Evolutionary conservation across 2,113 vertebrate species (phyloP).

Genomic region (Pandion haliaetus): DNA sequence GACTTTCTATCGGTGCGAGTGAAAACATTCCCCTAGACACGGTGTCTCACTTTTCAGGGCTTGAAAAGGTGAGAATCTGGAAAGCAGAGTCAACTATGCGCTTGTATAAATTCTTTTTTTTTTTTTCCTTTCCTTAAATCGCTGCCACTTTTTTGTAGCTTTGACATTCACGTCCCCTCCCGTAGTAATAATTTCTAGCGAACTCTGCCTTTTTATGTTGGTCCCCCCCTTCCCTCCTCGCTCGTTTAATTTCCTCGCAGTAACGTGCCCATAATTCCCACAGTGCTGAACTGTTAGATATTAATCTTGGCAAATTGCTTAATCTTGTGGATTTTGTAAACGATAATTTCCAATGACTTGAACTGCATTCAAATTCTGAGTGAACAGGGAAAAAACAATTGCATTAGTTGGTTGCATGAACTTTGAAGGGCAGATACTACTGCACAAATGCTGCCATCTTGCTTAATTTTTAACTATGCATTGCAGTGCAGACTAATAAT

Average conservation of each 20-base stretch:
- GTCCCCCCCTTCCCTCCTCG: neutral
- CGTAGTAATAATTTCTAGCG: constrained; percentile 69
- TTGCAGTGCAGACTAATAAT: constrained; percentile 73
- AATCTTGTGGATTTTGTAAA: constrained; percentile 79
- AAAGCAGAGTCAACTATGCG: constrained; percentile 82
- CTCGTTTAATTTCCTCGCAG: constrained; percentile 43
- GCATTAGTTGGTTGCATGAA: constrained; percentile 81
- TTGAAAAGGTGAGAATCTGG: constrained; percentile 80
- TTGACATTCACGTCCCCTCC: constrained; percentile 69
- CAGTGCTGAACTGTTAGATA: constrained; percentile 76
- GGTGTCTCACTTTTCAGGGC: constrained; percentile 79
- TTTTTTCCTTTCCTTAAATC: neutral
- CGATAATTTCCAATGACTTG: constrained; percentile 72
- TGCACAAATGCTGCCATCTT: constrained; percentile 83
- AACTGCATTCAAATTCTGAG: constrained; percentile 76
- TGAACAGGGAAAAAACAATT: constrained; percentile 67
- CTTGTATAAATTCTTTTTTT: constrained; percentile 72
- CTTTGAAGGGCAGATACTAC: constrained; percentile 78
- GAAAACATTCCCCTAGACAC: constrained; percentile 82
- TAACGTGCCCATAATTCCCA: constrained; percentile 68
- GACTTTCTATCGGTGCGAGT: constrained; percentile 76
- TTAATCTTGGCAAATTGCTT: constrained; percentile 79
- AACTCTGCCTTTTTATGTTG: constrained; percentile 69
- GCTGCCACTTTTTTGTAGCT: constrained; percentile 69
- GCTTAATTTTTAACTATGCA: constrained; percentile 86